Conservation (phyloP, 2,888 invertebrate species). For the Prenolepis imparis region DNA sequence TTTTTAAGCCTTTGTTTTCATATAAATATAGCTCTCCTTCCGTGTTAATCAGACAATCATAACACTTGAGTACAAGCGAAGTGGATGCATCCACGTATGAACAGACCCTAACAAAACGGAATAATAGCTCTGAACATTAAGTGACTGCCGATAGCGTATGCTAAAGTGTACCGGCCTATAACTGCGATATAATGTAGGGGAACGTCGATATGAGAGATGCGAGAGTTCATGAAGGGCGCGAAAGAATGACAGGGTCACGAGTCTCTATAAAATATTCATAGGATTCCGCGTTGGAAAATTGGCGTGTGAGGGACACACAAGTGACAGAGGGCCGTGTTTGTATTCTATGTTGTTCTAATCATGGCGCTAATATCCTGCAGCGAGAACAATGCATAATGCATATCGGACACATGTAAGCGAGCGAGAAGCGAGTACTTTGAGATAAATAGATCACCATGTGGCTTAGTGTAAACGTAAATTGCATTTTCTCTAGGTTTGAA, state of each 20-base stretch:
- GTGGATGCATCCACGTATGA: background rate
- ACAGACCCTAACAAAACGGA: background rate
- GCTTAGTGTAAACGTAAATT: conserved; percentile 23
- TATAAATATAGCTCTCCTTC: background rate
- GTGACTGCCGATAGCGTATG: background rate
- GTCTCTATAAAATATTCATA: conserved; percentile 47
- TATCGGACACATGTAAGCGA: conserved; percentile 27
- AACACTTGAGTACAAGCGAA: background rate
- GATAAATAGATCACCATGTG: conserved; percentile 31
- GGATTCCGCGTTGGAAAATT: conserved; percentile 24
- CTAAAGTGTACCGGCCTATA: background rate
- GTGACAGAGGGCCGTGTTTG: conserved; percentile 28
- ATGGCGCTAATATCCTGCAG: conserved; percentile 54
- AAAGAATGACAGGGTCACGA: conserved; percentile 22
- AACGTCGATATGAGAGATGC: background rate
- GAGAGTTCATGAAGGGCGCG: conserved; percentile 10
- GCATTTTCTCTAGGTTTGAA: background rate
- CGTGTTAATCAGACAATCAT: background rate
- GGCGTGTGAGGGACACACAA: conserved; percentile 14
- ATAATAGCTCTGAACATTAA: conserved; percentile 6
- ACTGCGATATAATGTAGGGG: conserved; percentile 18
- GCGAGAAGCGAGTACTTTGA: conserved; percentile 1
- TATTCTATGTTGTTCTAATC: conserved; percentile 44
- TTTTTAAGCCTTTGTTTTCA: background rate
- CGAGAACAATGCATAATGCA: conserved; percentile 50